These are phyloP conservation scores for Pycnonotus jocosus DNA, from an alignment of 2,113 vertebrate species.

Conservation along the genomic window DNA sequence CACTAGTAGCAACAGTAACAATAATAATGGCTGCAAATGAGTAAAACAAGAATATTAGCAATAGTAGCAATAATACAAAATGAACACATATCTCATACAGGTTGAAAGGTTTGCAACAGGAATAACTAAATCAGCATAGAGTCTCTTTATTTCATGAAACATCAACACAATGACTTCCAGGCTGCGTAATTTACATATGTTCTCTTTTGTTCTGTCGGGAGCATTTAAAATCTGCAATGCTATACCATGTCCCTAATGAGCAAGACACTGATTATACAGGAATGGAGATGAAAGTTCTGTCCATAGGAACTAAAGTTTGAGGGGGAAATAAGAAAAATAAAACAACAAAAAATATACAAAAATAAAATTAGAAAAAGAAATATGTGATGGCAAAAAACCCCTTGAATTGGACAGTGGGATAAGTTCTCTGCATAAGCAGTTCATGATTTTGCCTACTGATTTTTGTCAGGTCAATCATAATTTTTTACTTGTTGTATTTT, in stretches of 20 bases:
- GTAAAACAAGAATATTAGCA: not conserved
- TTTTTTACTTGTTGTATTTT: not conserved
- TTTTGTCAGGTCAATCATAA: not conserved
- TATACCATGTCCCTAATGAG: not conserved
- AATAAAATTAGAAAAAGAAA: not conserved
- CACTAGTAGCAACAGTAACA: not conserved
- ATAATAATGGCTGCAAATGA: not conserved
- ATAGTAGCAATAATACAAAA: not conserved
- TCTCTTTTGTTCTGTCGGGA: not conserved
- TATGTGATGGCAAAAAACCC: not conserved
- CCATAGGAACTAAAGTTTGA: not conserved
- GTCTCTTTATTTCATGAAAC: not conserved
- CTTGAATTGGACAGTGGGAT: not conserved
- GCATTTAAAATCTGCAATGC: not conserved
- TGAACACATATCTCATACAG: not conserved
- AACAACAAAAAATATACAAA: not conserved
- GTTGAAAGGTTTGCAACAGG: not conserved
- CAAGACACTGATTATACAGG: not conserved
- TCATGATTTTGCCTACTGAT: not conserved
- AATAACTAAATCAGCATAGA: not conserved
- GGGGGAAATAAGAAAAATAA: not conserved
- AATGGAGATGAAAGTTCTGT: not conserved
- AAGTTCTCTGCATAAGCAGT: not conserved
- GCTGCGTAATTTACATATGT: not conserved
- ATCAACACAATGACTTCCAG: not conserved